A percentile compares a stretch with the other conserved stretches of the same genome.
Conservation (phyloP, 2,888 invertebrate genomes). For the Nysson spinosus region DNA sequence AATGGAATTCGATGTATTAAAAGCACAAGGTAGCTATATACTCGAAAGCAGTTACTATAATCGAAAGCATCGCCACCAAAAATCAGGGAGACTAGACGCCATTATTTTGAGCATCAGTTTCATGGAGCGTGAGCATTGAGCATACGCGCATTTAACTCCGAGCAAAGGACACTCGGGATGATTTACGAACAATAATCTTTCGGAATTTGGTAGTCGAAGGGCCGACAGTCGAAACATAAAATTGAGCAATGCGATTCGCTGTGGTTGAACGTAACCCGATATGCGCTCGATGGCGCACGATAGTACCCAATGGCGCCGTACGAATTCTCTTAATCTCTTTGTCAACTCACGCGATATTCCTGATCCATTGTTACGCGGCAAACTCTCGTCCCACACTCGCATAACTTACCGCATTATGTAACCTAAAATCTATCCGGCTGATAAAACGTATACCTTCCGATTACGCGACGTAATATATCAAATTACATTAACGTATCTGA, state of each 20-base stretch:
- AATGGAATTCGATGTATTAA: no score
- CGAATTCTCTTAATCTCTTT: constrained; percentile 33
- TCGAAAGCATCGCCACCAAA: no score
- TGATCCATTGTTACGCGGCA: constrained; percentile 12
- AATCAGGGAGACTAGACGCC: no score
- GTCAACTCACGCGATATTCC: constrained; percentile 14
- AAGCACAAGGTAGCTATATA: no score
- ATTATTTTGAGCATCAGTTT: no score
- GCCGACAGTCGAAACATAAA: background rate
- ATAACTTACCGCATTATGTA: no score
- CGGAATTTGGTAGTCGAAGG: background rate
- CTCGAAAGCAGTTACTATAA: no score
- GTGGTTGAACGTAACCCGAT: constrained; percentile 3
- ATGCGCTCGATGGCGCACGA: background rate
- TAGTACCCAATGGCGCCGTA: background rate
- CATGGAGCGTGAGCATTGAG: no score
- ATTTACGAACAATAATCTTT: background rate
- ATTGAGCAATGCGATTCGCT: background rate
- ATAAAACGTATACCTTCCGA: background rate
- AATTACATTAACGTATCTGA: constrained; percentile 11
- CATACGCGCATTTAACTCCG: no score
- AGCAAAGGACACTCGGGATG: no score
- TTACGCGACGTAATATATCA: background rate
- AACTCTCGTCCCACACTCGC: background rate
- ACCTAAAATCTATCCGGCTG: constrained; percentile 5